Evolutionary conservation across 2,888 invertebrate genomes (phyloP), one percentile per base, ranked within the genome.

Genomic region (Drosophila lacicola): DNA sequence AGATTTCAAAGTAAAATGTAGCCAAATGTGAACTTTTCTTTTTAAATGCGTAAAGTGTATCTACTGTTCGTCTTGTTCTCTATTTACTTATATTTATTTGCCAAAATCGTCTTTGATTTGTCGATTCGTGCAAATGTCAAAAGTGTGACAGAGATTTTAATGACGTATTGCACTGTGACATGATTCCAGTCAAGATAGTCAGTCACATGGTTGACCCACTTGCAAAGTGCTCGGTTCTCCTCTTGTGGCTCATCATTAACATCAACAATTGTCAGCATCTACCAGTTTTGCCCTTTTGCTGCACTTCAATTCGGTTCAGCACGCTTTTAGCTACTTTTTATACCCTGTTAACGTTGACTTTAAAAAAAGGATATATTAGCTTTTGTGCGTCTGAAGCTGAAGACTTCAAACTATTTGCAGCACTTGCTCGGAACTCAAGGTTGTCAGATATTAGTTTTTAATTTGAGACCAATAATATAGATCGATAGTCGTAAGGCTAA

Each of bases 101-200:
- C n/a, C 39, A 17, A 41, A 10, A 33, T 34, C 17, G 11, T 14
- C 14, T 36, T 45, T 36, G 65, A 63, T 68, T 54, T 54, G 36
- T 54, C 36, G 67, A 17, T 67, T 71, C 74, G 85, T 76, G 76
- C 72, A 79, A 81, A 78, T 79, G 82, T 70, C 86, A 78, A 75
- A 87, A 79, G 73, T 81, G 76, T 79, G 87, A 75, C 87, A 82
- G 64, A 67, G 63, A 64, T 70, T 79, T 68, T 57, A 62, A 46
- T 70, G 70, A 72, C 63, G 74, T 75, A 80, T 67, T 69, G 74
- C 58, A 62, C 54, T 41, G 69, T 62, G 75, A 58, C 78, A 73
- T 78, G 78, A 76, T 55, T 68, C 29, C 13, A 21, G 53, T 11
- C 21, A 8, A 49, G 44, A 42, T 55, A 50, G 42, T 42, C 45